Base-by-base conservation (phyloP, 2,888 invertebrate genomes). In the Lamproptera curius region DNA sequence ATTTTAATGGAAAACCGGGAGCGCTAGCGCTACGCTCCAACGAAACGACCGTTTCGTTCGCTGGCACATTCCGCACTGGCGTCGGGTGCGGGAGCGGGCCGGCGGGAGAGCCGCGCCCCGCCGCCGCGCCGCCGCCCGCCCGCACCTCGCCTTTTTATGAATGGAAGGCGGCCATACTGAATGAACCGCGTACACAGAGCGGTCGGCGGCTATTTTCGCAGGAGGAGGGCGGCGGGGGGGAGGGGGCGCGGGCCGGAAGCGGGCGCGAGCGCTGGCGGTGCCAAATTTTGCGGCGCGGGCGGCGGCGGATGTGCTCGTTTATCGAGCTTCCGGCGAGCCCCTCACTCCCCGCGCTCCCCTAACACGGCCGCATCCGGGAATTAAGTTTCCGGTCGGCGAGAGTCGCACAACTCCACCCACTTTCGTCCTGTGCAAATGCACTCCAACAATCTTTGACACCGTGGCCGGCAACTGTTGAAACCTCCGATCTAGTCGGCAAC, bases 91-190 rank as follows among this genome's bases (percentile, higher is more conserved):
- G 76, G 80, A 66, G 84, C 81, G 84, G 84, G 82, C 70, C 70
- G 82, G 82, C 78, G 79, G 83, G 81, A 76, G 88, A 74, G 81
- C 76, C 76, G 73, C 76, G 72, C 69, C 80, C 73, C 79, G 83
- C 88, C 83, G 82, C 86, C 77, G 83, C 85, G 82, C 86, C 69
- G 81, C 68, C 65, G 68, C 70, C 73, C 81, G 73, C 70, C 62
- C 79, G 75, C 79, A 75, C 85, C 79, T 79, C 83, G 88, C 90
- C 90, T 91, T 91, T 91, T 91, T 91, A 91, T 91, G 91, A 91
- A 91, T 91, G 91, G 90, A 89, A 89, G 90, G 90, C 90, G 89
- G 91, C 90, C 91, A 91, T 91, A 86, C 90, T 91, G 91, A 91
- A 91, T 91, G 91, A 91, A 90, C 88, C 89, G 90, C 88, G 88